Evolutionary conservation across 2,797 vertebrate species (phyloP).

Genomic region (Cheirogaleus major): DNA sequence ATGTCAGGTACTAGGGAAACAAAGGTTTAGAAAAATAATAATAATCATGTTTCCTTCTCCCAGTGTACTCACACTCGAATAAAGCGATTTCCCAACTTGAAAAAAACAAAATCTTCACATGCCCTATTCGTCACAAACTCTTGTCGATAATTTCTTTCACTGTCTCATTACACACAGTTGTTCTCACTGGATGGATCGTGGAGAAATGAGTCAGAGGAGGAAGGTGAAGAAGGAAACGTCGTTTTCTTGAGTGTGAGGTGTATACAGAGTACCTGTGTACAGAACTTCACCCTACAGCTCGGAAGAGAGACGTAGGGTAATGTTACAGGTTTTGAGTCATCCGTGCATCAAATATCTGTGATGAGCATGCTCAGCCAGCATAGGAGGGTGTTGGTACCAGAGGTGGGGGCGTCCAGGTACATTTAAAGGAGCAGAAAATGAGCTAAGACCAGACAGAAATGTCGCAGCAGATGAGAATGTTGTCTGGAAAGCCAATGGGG

Average conservation of each 20-base stretch:
- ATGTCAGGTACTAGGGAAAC: not conserved
- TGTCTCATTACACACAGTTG: too few relatives aligned
- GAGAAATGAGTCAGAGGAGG: not conserved
- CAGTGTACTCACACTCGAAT: not conserved
- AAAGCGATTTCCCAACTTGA: not conserved
- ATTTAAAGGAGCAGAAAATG: not conserved
- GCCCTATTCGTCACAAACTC: too few relatives aligned
- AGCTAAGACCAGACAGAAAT: not conserved
- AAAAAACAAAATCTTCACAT: not conserved
- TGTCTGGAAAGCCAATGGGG: not conserved
- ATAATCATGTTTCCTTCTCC: not conserved
- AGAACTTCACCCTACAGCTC: not conserved
- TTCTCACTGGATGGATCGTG: not conserved
- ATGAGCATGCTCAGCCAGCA: too few relatives aligned
- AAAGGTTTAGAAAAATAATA: not conserved
- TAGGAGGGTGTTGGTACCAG: too few relatives aligned
- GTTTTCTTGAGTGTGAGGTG: not conserved
- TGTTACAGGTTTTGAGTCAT: not conserved
- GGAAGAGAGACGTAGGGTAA: not conserved
- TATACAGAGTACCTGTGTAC: not conserved
- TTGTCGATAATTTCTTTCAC: not conserved
- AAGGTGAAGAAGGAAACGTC: too few relatives aligned
- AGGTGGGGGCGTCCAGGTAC: not conserved
- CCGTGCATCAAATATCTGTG: too few relatives aligned
- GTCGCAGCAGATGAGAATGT: not conserved